A percentile compares a stretch with the other conserved stretches of the same genome.
Conservation (phyloP, 2,113 vertebrate species). For the Ranitomeya variabilis region DNA sequence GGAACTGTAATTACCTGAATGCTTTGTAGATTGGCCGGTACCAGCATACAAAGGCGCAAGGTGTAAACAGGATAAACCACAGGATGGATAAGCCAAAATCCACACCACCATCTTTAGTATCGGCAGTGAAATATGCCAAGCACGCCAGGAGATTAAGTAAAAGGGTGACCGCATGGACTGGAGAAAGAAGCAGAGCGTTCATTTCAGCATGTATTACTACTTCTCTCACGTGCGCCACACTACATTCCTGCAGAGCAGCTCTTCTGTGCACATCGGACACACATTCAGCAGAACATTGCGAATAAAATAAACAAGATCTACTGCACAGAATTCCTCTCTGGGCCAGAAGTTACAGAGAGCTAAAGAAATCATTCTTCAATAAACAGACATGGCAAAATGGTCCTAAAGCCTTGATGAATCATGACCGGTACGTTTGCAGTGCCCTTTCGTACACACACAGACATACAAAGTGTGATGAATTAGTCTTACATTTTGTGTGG, state of each 20-base stretch:
- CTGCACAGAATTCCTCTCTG: no score
- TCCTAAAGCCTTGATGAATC: no score
- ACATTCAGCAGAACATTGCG: neutral
- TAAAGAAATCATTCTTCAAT: no score
- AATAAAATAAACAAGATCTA: no score
- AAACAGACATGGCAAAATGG: no score
- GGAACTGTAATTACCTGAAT: constrained; percentile 79
- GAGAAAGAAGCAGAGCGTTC: constrained; percentile 10
- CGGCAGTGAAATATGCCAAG: constrained; percentile 82
- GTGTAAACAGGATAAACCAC: constrained; percentile 94
- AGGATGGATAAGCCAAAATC: constrained; percentile 95
- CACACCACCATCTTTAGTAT: constrained; percentile 64
- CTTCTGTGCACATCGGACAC: neutral
- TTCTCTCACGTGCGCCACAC: no score
- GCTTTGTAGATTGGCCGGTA: constrained; percentile 97
- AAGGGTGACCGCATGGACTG: constrained; percentile 90
- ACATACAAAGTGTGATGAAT: no score
- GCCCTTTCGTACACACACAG: no score
- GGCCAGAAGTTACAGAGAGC: no score
- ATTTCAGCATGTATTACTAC: neutral
- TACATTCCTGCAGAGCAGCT: neutral
- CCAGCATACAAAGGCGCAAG: constrained; percentile 94
- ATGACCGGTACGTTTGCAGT: no score
- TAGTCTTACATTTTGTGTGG: no score
- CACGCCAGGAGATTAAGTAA: constrained; percentile 93